These are phyloP conservation scores for Hoplodrina blanda DNA, from an alignment of 2,888 invertebrate species.

Conservation along the genomic window DNA sequence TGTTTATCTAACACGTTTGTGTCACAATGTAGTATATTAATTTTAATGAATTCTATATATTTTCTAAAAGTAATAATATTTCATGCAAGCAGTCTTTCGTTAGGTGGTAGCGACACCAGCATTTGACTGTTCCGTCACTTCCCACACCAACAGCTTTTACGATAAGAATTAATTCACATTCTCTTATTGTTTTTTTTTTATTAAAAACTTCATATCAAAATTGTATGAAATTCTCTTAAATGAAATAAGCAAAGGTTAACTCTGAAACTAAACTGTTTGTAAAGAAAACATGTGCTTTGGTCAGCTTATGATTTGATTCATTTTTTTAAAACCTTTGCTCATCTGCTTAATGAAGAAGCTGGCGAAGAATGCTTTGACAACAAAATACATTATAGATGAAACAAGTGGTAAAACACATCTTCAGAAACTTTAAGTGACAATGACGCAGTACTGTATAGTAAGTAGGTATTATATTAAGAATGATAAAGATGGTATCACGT, in stretches of 20 bases:
- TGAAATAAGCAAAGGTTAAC: constrained; percentile 35
- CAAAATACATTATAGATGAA: constrained; percentile 33
- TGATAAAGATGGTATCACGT: constrained; percentile 87
- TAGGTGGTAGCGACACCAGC: constrained; percentile 66
- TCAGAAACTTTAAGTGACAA: constrained; percentile 72
- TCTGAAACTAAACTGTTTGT: constrained; percentile 11
- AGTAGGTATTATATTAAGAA: constrained; percentile 65
- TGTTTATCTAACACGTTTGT: constrained; percentile 60
- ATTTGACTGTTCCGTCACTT: constrained; percentile 38
- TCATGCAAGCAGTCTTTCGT: constrained; percentile 81
- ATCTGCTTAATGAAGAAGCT: constrained; percentile 41
- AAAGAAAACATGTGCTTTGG: constrained; percentile 13
- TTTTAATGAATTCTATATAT: constrained; percentile 65
- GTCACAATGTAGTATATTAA: constrained; percentile 56
- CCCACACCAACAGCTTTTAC: constrained; percentile 48
- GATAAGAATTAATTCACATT: constrained; percentile 44
- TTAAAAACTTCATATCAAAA: constrained; percentile 54
- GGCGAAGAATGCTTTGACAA: constrained; percentile 46
- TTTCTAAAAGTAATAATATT: constrained; percentile 70
- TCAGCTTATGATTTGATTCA: constrained; percentile 17
- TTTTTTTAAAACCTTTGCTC: constrained; percentile 33
- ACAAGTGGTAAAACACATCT: constrained; percentile 42
- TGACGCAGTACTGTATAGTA: constrained; percentile 73
- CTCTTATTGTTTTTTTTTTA: constrained; percentile 48
- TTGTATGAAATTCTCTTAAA: constrained; percentile 44